Evolutionary conservation across 2,888 invertebrate species (phyloP).

Genomic region (Sarcophaga caerulescens): DNA sequence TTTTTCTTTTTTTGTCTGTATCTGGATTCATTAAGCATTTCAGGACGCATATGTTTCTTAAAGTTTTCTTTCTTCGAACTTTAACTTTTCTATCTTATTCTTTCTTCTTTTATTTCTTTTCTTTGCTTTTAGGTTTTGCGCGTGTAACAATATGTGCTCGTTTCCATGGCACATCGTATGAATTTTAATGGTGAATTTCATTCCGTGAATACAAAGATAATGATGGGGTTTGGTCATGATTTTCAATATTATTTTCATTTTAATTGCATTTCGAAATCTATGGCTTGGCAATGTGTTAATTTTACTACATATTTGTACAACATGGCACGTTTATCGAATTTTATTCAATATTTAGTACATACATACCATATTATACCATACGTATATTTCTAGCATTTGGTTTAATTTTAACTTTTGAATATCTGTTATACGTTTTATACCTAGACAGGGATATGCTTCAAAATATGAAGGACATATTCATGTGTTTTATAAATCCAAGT

Average conservation of each 20-base stretch:
- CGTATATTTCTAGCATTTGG: too few relatives aligned
- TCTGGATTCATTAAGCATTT: constrained; percentile 74
- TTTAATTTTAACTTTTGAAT: too few relatives aligned
- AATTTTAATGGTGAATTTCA: constrained; percentile 74
- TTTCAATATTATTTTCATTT: constrained; percentile 64
- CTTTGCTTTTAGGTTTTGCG: background rate
- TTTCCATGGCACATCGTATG: constrained; percentile 71
- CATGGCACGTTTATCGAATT: constrained; percentile 44
- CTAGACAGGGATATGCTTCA: too few relatives aligned
- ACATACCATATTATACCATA: too few relatives aligned
- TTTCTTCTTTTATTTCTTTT: constrained; percentile 11
- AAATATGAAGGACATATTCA: too few relatives aligned
- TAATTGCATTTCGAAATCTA: constrained; percentile 66
- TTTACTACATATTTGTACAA: constrained; percentile 46
- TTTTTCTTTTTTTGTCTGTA: constrained; percentile 20
- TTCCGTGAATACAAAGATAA: constrained; percentile 38
- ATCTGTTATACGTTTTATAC: too few relatives aligned
- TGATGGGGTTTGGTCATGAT: constrained; percentile 38
- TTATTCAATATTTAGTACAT: background rate
- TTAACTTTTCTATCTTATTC: constrained; percentile 33
- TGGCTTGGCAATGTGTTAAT: constrained; percentile 56
- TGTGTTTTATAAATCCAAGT: too few relatives aligned
- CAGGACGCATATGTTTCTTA: constrained; percentile 62
- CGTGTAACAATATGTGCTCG: background rate
- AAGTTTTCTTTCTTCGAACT: constrained; percentile 24